Base-by-base conservation (phyloP, 1,140 invertebrate genomes). In the Epicauta chinensis region DNA sequence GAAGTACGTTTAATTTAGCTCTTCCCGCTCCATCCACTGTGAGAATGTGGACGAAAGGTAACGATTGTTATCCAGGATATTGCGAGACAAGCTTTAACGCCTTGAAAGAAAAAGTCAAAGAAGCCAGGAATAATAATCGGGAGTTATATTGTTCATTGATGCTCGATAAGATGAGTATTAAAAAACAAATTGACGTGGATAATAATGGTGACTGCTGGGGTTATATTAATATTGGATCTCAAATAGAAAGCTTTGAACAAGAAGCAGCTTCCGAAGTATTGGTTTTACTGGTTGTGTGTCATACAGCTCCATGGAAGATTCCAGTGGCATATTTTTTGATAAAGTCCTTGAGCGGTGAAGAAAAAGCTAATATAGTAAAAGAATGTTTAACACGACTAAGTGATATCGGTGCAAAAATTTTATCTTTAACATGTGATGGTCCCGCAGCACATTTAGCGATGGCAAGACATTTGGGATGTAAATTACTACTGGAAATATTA, bases 161-260 rank as follows among this genome's bases (percentile, higher is more conserved):
- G 2, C 12, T 59, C 29, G 64, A 69, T 57, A 62, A 68, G 51
- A 70, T 71, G 60, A 23, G 62, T 1, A 61, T 71, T 16, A 53
- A 60, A 41, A 54, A 62, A 46, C 59, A 63, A 44, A 62, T 60
- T 12, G 51, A 69, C 7, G 60, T 39, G 35, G 53, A 56, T 43
- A 55, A 53, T 31, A 52, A 61, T 35, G 52, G 55, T 35, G 16
- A 23, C 7, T 23, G 51, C 32, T 37, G 31, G 38, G 61, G 63
- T n/a, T 57, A 46, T 53, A 59, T 65, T 12, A 60, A 70, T 51
- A 42, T 63, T 12, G 65, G 68, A 0, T 52, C 31, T 15, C 51
- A 47, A 16, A 16, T 52, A 37, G 16, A 51, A 30, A 23, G 55
- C 54, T 41, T 52, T 62, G 43, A 45, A 54, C 52, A 51, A 52